Percentiles rank a stretch among this genome's conserved stretches.
Evolutionary conservation across 92 coral and sea anemone genomes (phyloP).

Genomic region (Zoanthus gigantus): DNA sequence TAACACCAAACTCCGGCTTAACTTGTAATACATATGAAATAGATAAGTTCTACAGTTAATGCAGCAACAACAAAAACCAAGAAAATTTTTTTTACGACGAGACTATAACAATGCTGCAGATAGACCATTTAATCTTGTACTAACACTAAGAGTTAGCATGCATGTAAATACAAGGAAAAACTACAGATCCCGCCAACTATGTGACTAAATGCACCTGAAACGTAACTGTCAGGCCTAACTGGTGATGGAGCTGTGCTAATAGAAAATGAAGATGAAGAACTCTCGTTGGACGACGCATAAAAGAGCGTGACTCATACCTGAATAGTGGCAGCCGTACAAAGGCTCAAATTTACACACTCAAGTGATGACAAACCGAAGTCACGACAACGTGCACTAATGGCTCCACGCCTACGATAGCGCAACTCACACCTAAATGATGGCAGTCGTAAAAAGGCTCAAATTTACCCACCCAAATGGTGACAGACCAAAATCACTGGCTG

Average conservation of each 20-base stretch:
- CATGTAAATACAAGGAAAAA: background rate
- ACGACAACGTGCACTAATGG: background rate
- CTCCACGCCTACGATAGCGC: background rate
- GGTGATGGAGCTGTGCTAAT: background rate
- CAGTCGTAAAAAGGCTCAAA: background rate
- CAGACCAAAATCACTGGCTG: background rate
- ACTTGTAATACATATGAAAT: background rate
- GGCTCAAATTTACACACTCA: too few relatives aligned
- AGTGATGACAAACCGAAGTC: too few relatives aligned
- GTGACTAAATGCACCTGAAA: slow-evolving; percentile 9
- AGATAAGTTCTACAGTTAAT: too few relatives aligned
- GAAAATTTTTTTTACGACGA: too few relatives aligned
- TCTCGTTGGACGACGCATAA: too few relatives aligned
- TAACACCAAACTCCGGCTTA: too few relatives aligned
- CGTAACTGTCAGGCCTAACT: slow-evolving; percentile 3
- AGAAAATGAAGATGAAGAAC: too few relatives aligned
- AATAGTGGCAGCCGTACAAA: too few relatives aligned
- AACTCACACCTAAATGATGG: background rate
- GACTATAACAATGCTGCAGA: background rate
- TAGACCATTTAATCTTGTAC: background rate
- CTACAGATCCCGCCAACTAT: background rate
- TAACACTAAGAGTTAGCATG: too few relatives aligned
- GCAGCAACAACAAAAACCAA: too few relatives aligned
- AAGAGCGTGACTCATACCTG: too few relatives aligned
- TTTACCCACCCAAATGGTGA: background rate